phyloP scores from a whole-genome alignment of 2,888 invertebrate genomes.

The Clusia tigrina region DNA sequence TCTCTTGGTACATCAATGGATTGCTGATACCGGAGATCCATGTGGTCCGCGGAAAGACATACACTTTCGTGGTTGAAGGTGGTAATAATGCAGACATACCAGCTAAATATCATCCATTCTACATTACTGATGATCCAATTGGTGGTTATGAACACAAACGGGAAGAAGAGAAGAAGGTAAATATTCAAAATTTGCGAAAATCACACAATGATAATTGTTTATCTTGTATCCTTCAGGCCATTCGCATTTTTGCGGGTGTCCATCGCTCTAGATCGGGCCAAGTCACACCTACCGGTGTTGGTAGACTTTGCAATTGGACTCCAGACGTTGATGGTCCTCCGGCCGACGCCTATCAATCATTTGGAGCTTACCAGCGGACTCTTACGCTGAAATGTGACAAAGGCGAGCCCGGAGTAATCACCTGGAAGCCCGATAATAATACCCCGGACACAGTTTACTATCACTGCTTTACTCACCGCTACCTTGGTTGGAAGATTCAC shows the following conservation, averaged over 20 bases:
- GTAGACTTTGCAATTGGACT: conserved; percentile 88
- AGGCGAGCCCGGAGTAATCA: conserved; percentile 84
- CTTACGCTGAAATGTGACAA: conserved; percentile 83
- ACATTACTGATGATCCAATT: conserved; percentile 90
- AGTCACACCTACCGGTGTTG: conserved; percentile 78
- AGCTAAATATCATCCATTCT: conserved; percentile 90
- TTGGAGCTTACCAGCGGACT: conserved; percentile 88
- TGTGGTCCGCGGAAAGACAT: conserved; percentile 84
- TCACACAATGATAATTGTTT: conserved; percentile 18
- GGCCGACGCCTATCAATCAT: conserved; percentile 84
- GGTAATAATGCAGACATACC: conserved; percentile 80
- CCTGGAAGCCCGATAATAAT: conserved; percentile 85
- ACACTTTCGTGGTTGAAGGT: conserved; percentile 89
- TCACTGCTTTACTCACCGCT: conserved; percentile 93
- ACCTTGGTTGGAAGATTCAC: conserved; percentile 95
- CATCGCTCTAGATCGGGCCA: conserved; percentile 74
- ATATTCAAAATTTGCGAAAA: conserved; percentile 32
- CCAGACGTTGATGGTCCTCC: conserved; percentile 75
- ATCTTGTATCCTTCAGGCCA: conserved; percentile 66
- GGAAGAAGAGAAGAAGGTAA: conserved; percentile 80
- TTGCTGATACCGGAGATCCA: conserved; percentile 90
- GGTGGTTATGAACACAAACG: conserved; percentile 88
- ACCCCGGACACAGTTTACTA: conserved; percentile 94
- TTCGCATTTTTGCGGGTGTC: conserved; percentile 85
- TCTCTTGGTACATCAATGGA: conserved; percentile 94